Base-by-base conservation (phyloP, 2,797 vertebrate species). In the Lerista edwardsae region DNA sequence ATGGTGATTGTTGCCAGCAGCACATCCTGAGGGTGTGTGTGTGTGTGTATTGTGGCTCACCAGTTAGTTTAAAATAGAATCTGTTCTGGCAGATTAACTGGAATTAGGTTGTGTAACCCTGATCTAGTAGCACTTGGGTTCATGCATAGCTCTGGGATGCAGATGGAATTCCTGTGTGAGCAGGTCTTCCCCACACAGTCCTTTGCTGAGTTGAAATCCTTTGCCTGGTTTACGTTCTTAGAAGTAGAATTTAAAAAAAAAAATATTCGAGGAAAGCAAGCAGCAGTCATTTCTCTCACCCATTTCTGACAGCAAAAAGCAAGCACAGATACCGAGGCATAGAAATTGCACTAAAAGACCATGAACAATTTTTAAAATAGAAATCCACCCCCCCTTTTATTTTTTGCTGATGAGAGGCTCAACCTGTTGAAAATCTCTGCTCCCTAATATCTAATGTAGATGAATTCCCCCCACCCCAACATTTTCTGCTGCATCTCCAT, bases 261-360 rank as follows among this genome's bases (percentile, higher is more conserved):
- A 47, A 47, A 55, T 19, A 79, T 51, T 23, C 64, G 44, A 61
- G 90, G 73, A 68, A 77, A 81, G 1, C 14, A n/a, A 86, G 62
- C 19, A 57, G 2, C 84, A 71, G 65, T 85, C 3, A 29, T 4
- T 2, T 84, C 71, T 39, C 7, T 86, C 4, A 4, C 27, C 1
- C 64, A 36, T 79, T 14, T 51, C 59, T 75, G 31, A 2, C 86
- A 83, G 90, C 44, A 11, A 44, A 27, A 87, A 75, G 19, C 6
- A 39, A 51, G n/a, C 57, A 1, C 25, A 36, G 8, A 47, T 55
- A 34, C 8, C 67, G 59, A 51, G 8, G 44, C 19, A 17, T 55
- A 74, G 15, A 75, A 65, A 15, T 27, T 12, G 61, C 4, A 64
- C 2, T 72, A 25, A 14, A 81, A 41, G 55, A 6, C 36, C n/a